phyloP scores from a whole-genome alignment of 2,797 vertebrate species.

The Gobio occitaniae region DNA sequence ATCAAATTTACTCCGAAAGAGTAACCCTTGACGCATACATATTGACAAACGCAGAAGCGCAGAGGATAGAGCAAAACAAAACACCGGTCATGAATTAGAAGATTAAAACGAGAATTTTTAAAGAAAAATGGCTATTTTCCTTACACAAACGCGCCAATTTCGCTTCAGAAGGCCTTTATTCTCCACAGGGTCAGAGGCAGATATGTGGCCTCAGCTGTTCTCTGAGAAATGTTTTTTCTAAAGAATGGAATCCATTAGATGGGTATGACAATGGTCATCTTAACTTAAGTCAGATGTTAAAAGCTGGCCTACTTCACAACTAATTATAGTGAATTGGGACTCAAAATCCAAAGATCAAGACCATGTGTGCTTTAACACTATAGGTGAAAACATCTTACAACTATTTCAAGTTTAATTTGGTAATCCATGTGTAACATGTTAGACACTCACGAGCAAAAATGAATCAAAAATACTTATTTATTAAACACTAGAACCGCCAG shows the following conservation, averaged over 20 bases:
- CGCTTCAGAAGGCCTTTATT: too few relatives aligned
- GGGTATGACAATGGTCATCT: not conserved
- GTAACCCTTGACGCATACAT: too few relatives aligned
- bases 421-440: not conserved
- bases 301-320: not conserved
- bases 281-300: not conserved
- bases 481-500: too few relatives aligned
- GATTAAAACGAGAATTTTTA: too few relatives aligned
- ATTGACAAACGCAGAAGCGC: too few relatives aligned
- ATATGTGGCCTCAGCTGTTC: not conserved
- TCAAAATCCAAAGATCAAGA: not conserved
- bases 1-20: too few relatives aligned
- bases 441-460: too few relatives aligned
- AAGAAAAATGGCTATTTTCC: too few relatives aligned
- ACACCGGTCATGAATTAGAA: too few relatives aligned
- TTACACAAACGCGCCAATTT: too few relatives aligned
- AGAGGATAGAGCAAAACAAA: too few relatives aligned
- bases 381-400: not conserved
- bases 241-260: conserved; percentile 14
- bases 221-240: not conserved
- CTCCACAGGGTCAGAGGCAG: not conserved
- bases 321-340: not conserved
- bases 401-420: not conserved
- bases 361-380: not conserved
- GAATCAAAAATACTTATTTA: too few relatives aligned